Evolutionary conservation across 2,113 vertebrate genomes (phyloP).

Genomic region (Gopherus flavomarginatus): DNA sequence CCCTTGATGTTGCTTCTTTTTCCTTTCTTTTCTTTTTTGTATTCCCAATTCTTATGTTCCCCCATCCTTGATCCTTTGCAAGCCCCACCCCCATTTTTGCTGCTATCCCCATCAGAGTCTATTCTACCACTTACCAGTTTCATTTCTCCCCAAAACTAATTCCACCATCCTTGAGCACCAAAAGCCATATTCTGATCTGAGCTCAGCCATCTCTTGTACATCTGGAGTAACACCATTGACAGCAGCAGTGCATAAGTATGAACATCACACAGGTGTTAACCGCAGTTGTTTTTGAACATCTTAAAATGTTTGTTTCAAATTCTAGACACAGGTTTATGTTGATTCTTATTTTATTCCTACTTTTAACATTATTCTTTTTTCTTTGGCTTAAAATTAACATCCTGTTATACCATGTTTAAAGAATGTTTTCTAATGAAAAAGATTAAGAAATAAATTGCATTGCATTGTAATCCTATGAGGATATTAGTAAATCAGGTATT

Average conservation of each 20-base stretch:
- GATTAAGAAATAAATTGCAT: background rate
- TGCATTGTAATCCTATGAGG: background rate
- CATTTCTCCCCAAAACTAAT: background rate
- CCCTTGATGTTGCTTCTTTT: background rate
- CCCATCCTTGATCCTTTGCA: background rate
- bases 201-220: background rate
- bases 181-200: accelerated
- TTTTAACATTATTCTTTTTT: background rate
- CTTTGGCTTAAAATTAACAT: background rate
- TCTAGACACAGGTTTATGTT: background rate
- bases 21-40: background rate
- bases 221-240: background rate
- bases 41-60: background rate
- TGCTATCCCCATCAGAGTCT: background rate
- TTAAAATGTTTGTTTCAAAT: constrained; percentile 21
- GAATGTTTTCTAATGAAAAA: constrained; percentile 3
- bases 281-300: background rate
- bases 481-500: constrained; percentile 29
- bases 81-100: background rate
- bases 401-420: background rate
- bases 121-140: background rate
- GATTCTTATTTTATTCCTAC: constrained; percentile 26
- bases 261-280: background rate
- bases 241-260: background rate
- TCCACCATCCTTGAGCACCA: accelerated